These are phyloP conservation scores for Cinclus mexicanus DNA, from an alignment of 2,113 vertebrate genomes.

Conservation along the genomic window DNA sequence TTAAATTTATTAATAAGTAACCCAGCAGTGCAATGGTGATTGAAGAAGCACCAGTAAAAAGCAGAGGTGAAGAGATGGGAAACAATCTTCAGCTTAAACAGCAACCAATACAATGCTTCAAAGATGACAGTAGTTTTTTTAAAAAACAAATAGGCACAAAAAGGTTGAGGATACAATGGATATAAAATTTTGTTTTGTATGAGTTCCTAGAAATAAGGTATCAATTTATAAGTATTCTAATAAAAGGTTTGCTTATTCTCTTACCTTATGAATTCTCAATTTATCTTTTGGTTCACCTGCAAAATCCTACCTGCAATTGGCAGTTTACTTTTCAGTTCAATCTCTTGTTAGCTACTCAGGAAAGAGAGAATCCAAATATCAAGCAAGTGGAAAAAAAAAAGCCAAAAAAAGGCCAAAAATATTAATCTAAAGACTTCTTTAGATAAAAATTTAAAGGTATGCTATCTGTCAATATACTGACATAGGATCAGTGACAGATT, in stretches of 20 bases:
- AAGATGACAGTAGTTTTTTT: not conserved
- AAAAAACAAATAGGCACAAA: not conserved
- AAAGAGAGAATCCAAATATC: not conserved
- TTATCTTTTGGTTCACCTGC: not conserved
- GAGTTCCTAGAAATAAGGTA: not conserved
- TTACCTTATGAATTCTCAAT: not conserved
- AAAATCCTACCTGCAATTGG: not conserved
- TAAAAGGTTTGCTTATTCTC: not conserved
- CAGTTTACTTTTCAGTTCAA: constrained; percentile 6
- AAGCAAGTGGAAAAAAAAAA: not conserved
- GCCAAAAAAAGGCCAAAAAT: not conserved
- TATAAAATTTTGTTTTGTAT: not conserved
- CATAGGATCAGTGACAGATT: not conserved
- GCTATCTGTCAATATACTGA: not conserved
- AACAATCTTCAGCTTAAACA: not conserved
- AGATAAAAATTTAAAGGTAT: not conserved
- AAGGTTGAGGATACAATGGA: not conserved
- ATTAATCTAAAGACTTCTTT: not conserved
- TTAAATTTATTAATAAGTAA: not conserved
- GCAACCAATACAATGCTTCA: not conserved
- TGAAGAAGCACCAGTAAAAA: not conserved
- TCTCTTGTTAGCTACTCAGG: not conserved
- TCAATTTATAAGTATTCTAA: not conserved
- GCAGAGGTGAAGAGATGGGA: not conserved
- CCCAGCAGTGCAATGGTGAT: not conserved